Evolutionary conservation across 2,888 invertebrate genomes (phyloP).

Genomic region (Trichacis sp.): DNA sequence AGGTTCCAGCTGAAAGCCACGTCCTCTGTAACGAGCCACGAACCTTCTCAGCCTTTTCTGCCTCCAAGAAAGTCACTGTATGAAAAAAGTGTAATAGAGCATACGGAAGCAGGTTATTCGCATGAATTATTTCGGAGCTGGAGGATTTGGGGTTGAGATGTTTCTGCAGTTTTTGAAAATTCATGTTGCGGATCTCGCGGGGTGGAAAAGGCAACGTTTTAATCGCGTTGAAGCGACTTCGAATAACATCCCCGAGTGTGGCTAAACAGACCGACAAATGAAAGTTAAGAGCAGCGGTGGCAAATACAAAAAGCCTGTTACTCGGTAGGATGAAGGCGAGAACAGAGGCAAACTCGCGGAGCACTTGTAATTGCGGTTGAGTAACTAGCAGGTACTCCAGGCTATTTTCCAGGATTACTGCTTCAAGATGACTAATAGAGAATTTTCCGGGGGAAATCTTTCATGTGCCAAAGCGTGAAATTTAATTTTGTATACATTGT

Average conservation of each 20-base stretch:
- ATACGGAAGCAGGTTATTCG: not conserved
- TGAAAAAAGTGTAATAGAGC: not conserved
- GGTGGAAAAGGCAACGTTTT: not conserved
- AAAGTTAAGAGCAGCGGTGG: conserved; percentile 1
- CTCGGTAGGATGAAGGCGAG: conserved; percentile 6
- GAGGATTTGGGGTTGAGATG: not conserved
- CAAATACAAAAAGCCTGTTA: conserved; percentile 3
- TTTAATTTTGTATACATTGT: not conserved
- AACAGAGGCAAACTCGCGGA: conserved; percentile 7
- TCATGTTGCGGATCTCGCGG: not conserved
- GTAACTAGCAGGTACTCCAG: not conserved
- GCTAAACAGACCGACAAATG: conserved; percentile 9
- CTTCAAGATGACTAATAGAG: not conserved
- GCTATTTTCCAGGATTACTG: conserved; percentile 9
- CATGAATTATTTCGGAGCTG: not conserved
- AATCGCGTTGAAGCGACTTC: not conserved
- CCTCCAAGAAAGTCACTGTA: not conserved
- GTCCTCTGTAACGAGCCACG: conserved; percentile 1
- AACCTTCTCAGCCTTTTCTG: not conserved
- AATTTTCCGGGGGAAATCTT: not conserved
- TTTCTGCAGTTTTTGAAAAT: not conserved
- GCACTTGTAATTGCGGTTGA: conserved; percentile 11
- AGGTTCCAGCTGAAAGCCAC: conserved; percentile 8
- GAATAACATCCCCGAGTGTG: not conserved
- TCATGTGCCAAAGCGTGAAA: not conserved